Evolutionary conservation across 2,888 invertebrate species (phyloP), one percentile per base, ranked within the genome.

Genomic region (Lydus trimaculatus): DNA sequence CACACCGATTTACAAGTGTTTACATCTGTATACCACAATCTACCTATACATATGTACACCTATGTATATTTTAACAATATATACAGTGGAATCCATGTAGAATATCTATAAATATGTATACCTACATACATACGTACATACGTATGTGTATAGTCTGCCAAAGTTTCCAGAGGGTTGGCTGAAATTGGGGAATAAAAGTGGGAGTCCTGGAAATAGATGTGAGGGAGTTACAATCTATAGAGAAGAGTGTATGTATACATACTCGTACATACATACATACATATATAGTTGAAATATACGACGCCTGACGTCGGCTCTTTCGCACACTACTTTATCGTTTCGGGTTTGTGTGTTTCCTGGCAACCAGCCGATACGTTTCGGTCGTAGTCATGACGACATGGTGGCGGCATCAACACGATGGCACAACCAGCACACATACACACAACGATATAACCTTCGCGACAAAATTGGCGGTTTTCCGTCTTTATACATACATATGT

Each of bases 241-340:
- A n/a, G 43, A 39, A n/a, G 15, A 6, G 4, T n/a, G n/a, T n/a
- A n/a, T n/a, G n/a, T n/a, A n/a, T n/a, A n/a, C n/a, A n/a, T n/a
- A n/a, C n/a, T n/a, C 17, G 5, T 13, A 43, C 17, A 43, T 43
- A 43, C 43, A 43, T 20, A 1, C 11, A 23, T 20, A 23, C 2
- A 1, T 23, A 9, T 56, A 56, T 56, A 56, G 56, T 23, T 11
- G 56, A 13, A 56, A 56, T 56, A 25, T 56, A 56, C 56, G 56
- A 56, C 56, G 25, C 66, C 31, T 63, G 61, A 69, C 73, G 72
- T 69, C 72, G 73, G 64, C 67, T 62, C 67, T 66, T 69, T 69
- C 66, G 70, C 66, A 66, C 70, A 69, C 69, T 69, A 71, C 72
- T 73, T 72, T 72, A 73, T 73, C 72, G 72, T 67, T 73, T 73